These are phyloP conservation scores for Hipposideros larvatus DNA, from an alignment of 2,797 vertebrate genomes.

Conservation along the genomic window DNA sequence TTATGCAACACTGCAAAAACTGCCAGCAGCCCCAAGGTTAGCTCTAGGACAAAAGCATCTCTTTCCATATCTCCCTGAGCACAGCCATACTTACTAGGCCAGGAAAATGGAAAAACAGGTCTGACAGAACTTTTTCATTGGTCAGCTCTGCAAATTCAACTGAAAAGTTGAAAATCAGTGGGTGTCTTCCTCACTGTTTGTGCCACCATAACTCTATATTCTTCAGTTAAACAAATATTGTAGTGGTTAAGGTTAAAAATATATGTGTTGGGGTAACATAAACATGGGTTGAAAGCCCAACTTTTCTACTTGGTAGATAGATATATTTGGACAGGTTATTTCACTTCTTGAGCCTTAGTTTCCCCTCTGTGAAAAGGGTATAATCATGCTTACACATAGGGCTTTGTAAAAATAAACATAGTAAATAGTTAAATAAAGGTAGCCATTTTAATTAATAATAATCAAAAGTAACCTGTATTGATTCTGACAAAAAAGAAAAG, in stretches of 20 bases:
- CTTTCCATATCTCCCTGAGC: neutral
- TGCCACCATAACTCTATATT: neutral
- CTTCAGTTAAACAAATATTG: neutral
- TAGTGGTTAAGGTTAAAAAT: neutral
- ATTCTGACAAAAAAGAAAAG: conserved; percentile 5
- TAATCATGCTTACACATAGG: neutral
- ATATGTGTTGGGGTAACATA: neutral
- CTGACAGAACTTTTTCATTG: neutral
- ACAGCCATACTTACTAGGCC: neutral
- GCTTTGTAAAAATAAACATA: conserved; percentile 18
- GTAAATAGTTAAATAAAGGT: conserved; percentile 22
- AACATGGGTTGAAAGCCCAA: neutral
- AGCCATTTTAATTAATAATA: conserved; percentile 53
- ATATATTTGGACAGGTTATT: neutral
- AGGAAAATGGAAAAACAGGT: neutral
- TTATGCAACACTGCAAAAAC: neutral
- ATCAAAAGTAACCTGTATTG: neutral
- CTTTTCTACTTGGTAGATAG: neutral
- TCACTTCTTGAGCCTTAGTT: conserved; percentile 16
- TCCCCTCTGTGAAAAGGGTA: neutral
- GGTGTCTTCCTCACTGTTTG: neutral
- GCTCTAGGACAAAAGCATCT: neutral
- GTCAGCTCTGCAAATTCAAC: conserved; percentile 2
- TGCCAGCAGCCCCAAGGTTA: neutral
- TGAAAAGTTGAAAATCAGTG: neutral